Conservation (phyloP, 2,113 vertebrate species). For the Pelmatolapia mariae region DNA sequence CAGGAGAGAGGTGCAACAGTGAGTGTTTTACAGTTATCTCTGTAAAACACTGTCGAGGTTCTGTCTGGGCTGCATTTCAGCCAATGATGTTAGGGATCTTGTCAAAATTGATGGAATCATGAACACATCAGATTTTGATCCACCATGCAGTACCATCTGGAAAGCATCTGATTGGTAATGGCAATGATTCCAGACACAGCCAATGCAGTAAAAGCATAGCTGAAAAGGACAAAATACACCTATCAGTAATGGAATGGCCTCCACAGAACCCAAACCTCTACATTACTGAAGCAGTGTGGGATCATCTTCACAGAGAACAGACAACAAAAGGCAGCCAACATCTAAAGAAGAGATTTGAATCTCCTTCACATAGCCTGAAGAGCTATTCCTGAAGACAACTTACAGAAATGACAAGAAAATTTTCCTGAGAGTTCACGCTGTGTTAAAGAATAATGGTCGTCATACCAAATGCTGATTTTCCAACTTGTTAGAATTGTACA, state of each 20-base stretch:
- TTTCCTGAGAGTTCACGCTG: background rate
- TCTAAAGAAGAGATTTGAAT: background rate
- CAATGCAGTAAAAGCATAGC: background rate
- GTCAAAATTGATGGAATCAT: background rate
- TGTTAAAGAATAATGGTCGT: background rate
- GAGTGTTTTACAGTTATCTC: background rate
- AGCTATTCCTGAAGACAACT: background rate
- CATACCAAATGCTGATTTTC: background rate
- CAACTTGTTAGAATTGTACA: background rate
- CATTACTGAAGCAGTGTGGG: background rate
- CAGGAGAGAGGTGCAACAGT: background rate
- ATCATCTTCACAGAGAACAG: background rate
- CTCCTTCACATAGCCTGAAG: background rate
- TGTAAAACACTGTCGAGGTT: rapidly evolving
- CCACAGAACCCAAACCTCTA: background rate
- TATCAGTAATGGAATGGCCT: background rate
- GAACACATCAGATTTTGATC: background rate
- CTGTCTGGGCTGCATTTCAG: background rate
- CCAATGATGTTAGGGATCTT: background rate
- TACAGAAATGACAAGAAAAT: background rate
- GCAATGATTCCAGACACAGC: background rate
- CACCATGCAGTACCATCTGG: background rate
- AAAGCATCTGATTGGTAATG: background rate
- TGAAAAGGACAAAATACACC: background rate
- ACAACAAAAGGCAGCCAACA: background rate